A percentile compares a stretch with the other conserved stretches of the same genome.
Conservation (phyloP, 2,113 vertebrate species). For the Notarius quadriscutis region DNA sequence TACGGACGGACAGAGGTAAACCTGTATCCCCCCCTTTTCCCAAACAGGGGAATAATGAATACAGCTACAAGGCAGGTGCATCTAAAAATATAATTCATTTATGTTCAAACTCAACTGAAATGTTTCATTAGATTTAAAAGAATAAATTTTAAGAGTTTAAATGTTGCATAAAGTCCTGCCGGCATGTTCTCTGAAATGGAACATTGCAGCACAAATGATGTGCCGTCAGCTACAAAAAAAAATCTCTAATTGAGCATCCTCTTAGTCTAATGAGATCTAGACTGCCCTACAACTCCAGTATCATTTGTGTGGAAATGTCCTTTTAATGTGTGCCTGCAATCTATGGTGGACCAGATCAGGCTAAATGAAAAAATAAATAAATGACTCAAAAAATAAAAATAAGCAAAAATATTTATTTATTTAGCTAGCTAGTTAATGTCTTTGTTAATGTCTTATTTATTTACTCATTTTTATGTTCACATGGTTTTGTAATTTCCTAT, state of each 20-base stretch:
- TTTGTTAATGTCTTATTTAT: background rate
- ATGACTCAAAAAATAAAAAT: background rate
- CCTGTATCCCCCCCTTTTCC: no score
- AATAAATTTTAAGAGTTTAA: constrained; percentile 13
- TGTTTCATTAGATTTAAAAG: constrained; percentile 28
- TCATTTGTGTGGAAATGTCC: constrained; percentile 54
- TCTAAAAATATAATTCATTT: background rate
- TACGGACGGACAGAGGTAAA: no score
- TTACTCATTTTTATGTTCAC: background rate
- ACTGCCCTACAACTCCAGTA: constrained; percentile 47
- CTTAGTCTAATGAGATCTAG: constrained; percentile 57
- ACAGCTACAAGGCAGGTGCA: background rate
- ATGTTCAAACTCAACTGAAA: background rate
- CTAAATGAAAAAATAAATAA: background rate
- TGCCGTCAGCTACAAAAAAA: constrained; percentile 47
- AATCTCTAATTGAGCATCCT: constrained; percentile 54
- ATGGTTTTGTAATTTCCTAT: background rate
- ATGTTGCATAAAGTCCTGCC: constrained; percentile 8
- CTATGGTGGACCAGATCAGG: background rate
- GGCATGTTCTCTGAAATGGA: constrained; percentile 30
- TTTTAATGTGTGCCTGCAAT: constrained; percentile 58
- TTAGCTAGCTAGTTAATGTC: no score
- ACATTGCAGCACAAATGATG: constrained; percentile 28
- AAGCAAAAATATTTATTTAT: background rate
- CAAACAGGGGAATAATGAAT: background rate